Conservation (phyloP, 2,113 vertebrate species). For the Clarias magur region DNA sequence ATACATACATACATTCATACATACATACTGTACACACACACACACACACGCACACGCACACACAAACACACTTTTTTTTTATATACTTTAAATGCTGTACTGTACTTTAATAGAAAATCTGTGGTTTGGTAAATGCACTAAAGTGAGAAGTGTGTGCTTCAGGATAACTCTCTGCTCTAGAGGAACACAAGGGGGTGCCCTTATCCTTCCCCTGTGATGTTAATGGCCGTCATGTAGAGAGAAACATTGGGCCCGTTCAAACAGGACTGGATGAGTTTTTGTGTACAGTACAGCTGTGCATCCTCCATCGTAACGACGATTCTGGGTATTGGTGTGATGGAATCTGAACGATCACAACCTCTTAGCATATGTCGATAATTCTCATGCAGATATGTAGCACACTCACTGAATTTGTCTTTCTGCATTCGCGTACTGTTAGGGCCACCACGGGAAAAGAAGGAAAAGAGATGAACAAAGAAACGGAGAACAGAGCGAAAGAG, state of each 20-base stretch:
- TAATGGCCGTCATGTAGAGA: constrained; percentile 34
- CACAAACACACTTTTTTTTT: background rate
- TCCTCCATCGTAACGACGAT: background rate
- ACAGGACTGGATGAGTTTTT: background rate
- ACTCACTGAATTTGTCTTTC: background rate
- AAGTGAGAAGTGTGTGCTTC: background rate
- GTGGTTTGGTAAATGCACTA: background rate
- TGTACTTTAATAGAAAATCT: background rate
- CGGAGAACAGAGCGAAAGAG: background rate
- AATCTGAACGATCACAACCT: constrained; percentile 22
- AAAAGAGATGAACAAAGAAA: constrained; percentile 22
- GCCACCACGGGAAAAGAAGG: background rate
- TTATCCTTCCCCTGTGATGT: constrained; percentile 71
- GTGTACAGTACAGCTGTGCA: background rate
- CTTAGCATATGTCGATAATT: constrained; percentile 32
- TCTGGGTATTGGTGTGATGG: constrained; percentile 23
- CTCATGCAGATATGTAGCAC: background rate
- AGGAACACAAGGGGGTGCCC: constrained; percentile 78
- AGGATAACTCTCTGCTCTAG: constrained; percentile 24
- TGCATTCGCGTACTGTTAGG: background rate
- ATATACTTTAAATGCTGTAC: background rate
- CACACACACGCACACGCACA: too few species aligned
- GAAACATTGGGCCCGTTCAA: background rate
- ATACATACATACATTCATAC: background rate
- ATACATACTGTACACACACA: background rate